These are phyloP conservation scores for Chamaea fasciata DNA, from an alignment of 2,113 vertebrate genomes.

Conservation along the genomic window DNA sequence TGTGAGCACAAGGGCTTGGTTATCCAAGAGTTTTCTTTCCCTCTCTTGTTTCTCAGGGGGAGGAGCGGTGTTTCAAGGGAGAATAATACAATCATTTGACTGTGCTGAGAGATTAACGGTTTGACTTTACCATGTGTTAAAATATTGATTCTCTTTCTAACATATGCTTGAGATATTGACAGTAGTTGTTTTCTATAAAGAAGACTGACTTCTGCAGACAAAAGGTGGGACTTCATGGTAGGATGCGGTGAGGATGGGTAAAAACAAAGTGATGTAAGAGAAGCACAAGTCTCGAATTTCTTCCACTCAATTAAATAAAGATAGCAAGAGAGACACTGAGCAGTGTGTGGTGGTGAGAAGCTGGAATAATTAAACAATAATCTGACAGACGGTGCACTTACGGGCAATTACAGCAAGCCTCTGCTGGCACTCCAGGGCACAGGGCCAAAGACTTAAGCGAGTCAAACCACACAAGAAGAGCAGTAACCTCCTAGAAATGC, in stretches of 20 bases:
- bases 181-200: background rate
- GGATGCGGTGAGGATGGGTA: background rate
- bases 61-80: background rate
- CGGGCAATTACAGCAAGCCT: conserved; percentile 57
- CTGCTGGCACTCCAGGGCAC: conserved; percentile 51
- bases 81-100: conserved; percentile 28
- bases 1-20: conserved; percentile 34
- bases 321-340: conserved; percentile 43
- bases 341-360: background rate
- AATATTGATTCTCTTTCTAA: conserved; percentile 43
- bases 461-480: conserved; percentile 52
- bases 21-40: conserved; percentile 50
- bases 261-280: conserved; percentile 10
- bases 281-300: conserved; percentile 12
- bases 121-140: conserved; percentile 38
- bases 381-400: conserved; percentile 57
- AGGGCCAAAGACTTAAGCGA: conserved; percentile 42
- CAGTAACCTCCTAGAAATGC: conserved; percentile 33
- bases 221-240: background rate
- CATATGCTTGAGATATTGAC: conserved; percentile 15
- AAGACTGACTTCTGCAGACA: conserved; percentile 12
- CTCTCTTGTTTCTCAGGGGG: conserved; percentile 26
- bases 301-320: conserved; percentile 60
- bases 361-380: conserved; percentile 55
- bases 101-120: conserved; percentile 39